Evolutionary conservation across 1,140 invertebrate species (phyloP).

Genomic region (Eufriesea mexicana): DNA sequence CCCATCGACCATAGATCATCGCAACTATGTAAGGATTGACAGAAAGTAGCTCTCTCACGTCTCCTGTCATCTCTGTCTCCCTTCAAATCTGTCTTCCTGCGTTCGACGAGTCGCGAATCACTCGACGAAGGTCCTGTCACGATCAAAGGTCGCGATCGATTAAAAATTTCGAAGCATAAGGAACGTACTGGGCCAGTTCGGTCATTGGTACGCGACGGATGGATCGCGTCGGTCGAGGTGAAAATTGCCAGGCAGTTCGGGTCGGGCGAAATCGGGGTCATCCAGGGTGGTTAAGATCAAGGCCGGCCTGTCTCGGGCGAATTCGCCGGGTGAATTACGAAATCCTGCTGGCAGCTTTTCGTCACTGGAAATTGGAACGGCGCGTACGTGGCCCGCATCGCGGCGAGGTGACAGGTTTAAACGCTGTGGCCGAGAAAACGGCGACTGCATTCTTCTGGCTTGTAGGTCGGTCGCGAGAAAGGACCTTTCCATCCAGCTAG

Average conservation of each 20-base stretch:
- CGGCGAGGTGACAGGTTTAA: neutral
- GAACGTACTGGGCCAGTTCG: too few species aligned
- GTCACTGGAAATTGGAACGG: conserved; percentile 41
- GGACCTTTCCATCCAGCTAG: neutral
- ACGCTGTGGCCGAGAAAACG: conserved; percentile 16
- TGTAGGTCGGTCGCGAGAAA: conserved; percentile 20
- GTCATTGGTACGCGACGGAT: neutral
- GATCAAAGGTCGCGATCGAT: too few species aligned
- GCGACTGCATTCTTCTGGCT: conserved; percentile 20
- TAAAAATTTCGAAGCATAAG: too few species aligned
- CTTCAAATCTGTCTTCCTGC: too few species aligned
- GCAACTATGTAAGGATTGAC: too few species aligned
- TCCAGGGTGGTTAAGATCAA: conserved; percentile 53
- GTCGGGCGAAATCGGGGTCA: neutral
- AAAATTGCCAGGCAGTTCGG: neutral
- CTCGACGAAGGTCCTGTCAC: neutral
- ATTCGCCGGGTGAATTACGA: conserved; percentile 43
- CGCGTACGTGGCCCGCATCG: conserved; percentile 13
- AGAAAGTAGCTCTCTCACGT: too few species aligned
- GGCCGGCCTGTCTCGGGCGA: conserved; percentile 32
- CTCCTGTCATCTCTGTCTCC: too few species aligned
- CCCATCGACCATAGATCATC: too few species aligned
- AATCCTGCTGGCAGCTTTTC: conserved; percentile 17
- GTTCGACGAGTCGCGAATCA: too few species aligned
- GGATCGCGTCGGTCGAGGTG: neutral